A percentile compares a stretch with the other conserved stretches of the same genome.
These are phyloP conservation scores for Pelvicachromis taeniatus DNA, from an alignment of 2,113 vertebrate genomes.

Conservation along the genomic window DNA sequence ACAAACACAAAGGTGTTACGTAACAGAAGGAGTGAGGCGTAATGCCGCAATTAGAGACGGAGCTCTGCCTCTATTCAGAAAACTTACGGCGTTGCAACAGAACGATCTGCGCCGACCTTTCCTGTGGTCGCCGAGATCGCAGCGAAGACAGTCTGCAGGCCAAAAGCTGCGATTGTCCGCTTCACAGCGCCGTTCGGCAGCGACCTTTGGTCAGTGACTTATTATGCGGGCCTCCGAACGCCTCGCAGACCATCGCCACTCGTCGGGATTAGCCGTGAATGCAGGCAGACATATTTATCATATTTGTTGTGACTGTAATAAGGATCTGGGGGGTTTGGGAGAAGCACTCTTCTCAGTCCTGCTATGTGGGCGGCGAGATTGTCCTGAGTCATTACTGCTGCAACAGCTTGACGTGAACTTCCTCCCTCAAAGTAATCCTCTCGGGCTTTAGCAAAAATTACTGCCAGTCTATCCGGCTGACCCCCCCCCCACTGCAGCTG, in stretches of 20 bases:
- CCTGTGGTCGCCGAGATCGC: neutral
- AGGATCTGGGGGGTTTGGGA: constrained; percentile 16
- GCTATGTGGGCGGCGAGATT: constrained; percentile 51
- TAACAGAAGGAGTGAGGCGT: constrained; percentile 45
- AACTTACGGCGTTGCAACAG: neutral
- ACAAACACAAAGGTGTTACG: constrained; percentile 64
- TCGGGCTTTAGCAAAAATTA: constrained; percentile 51
- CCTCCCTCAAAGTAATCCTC: constrained; percentile 56
- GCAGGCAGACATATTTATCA: constrained; percentile 6
- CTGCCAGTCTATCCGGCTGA: constrained; percentile 49
- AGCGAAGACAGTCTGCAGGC: constrained; percentile 1
- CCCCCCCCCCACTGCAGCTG: constrained; percentile 23
- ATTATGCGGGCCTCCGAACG: neutral
- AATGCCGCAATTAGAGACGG: constrained; percentile 50
- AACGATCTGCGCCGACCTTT: constrained; percentile 15
- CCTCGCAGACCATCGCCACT: neutral
- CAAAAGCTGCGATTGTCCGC: neutral
- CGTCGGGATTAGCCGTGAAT: neutral
- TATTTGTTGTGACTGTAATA: constrained; percentile 8
- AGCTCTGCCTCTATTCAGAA: constrained; percentile 31
- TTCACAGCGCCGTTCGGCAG: constrained; percentile 15
- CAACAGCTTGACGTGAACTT: constrained; percentile 53
- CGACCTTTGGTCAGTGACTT: constrained; percentile 17
- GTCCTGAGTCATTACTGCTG: constrained; percentile 58
- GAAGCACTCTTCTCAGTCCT: constrained; percentile 12